A percentile compares a stretch with the other conserved stretches of the same genome.
Evolutionary conservation across 2,888 invertebrate genomes (phyloP).

Genomic region (Laspeyria flexula): DNA sequence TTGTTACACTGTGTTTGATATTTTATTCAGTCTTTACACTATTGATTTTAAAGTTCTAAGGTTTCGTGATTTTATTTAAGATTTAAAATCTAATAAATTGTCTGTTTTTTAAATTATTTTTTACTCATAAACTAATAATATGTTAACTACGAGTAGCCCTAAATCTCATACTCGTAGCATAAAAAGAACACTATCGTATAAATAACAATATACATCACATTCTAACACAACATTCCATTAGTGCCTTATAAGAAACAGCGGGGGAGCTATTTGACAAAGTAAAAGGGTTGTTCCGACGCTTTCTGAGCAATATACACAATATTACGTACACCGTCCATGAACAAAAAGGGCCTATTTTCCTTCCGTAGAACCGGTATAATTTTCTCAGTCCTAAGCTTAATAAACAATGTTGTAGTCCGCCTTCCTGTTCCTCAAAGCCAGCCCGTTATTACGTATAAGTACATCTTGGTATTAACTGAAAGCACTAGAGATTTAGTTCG

Average conservation of each 20-base stretch:
- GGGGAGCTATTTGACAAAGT: neutral
- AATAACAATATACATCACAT: neutral
- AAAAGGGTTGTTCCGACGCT: neutral
- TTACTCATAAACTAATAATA: too few relatives aligned
- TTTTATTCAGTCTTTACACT: too few relatives aligned
- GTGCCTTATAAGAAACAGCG: neutral
- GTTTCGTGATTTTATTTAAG: too few relatives aligned
- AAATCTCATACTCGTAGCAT: too few relatives aligned
- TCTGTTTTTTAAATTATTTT: too few relatives aligned
- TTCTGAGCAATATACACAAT: neutral
- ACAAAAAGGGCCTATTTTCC: neutral
- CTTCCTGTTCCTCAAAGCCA: constrained; percentile 5
- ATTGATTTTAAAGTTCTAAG: too few relatives aligned
- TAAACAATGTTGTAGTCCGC: neutral
- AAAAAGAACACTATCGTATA: too few relatives aligned
- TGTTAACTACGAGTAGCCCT: too few relatives aligned
- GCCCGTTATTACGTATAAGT: neutral
- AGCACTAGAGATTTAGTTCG: constrained; percentile 10
- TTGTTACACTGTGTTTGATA: too few relatives aligned
- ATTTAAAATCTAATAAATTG: too few relatives aligned
- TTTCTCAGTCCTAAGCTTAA: constrained; percentile 1
- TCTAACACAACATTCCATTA: constrained; percentile 6
- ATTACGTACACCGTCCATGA: neutral
- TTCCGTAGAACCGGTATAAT: constrained; percentile 1
- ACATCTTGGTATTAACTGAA: constrained; percentile 5